These are phyloP conservation scores for Acanthacorydalis orientalis DNA, from an alignment of 2,888 invertebrate species.

Conservation along the genomic window DNA sequence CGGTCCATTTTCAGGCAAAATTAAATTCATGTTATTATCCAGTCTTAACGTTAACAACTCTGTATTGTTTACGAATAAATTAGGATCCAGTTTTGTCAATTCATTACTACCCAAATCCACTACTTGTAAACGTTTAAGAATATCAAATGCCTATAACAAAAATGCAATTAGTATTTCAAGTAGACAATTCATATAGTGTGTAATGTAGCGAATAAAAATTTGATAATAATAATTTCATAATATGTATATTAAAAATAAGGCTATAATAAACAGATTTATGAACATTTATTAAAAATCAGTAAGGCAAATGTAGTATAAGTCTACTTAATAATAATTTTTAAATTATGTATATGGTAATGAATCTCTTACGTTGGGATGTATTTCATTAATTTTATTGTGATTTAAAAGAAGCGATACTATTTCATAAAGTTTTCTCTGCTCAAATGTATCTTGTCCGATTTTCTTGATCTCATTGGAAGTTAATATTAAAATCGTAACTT, in stretches of 20 bases:
- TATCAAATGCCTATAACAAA: slow-evolving; percentile 20
- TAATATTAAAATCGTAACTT: slow-evolving; percentile 25
- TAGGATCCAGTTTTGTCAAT: slow-evolving; percentile 27
- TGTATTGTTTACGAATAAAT: slow-evolving; percentile 24
- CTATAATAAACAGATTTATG: neutral
- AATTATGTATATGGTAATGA: neutral
- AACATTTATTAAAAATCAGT: neutral
- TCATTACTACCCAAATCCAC: slow-evolving; percentile 24
- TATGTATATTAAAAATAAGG: neutral
- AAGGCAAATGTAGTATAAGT: too few relatives aligned
- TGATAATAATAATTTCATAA: neutral
- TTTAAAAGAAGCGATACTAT: slow-evolving; percentile 22
- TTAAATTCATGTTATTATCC: slow-evolving; percentile 24
- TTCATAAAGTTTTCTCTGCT: slow-evolving; percentile 15
- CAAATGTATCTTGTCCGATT: slow-evolving; percentile 13
- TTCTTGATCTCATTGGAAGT: slow-evolving; percentile 28
- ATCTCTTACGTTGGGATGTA: slow-evolving; percentile 15
- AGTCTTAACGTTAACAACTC: slow-evolving; percentile 29
- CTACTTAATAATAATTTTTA: too few relatives aligned
- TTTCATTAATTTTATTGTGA: slow-evolving; percentile 19
- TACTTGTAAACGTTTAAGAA: slow-evolving; percentile 18
- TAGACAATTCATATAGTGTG: neutral
- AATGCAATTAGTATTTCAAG: neutral
- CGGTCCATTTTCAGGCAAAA: slow-evolving; percentile 17
- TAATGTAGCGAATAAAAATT: too few relatives aligned